Conservation (phyloP, 2,888 invertebrate genomes). For the Drosophila seclusa region DNA sequence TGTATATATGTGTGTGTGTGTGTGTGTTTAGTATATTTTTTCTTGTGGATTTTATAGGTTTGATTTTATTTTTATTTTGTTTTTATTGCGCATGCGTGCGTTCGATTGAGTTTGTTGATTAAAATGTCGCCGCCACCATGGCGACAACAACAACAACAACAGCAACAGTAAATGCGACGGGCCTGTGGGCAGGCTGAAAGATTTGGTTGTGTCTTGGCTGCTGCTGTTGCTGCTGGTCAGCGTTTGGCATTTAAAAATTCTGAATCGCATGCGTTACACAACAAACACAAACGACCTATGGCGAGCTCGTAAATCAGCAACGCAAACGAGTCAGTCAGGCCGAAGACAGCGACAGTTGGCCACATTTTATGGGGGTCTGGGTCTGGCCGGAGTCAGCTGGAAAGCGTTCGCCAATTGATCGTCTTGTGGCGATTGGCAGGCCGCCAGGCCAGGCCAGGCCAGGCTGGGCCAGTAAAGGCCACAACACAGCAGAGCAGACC, state of each 20-base stretch:
- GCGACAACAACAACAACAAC: constrained; percentile 54
- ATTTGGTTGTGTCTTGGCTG: constrained; percentile 36
- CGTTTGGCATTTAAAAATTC: constrained; percentile 75
- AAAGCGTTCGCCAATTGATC: constrained; percentile 71
- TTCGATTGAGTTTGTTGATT: constrained; percentile 83
- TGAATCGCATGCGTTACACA: constrained; percentile 82
- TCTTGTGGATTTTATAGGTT: constrained; percentile 63
- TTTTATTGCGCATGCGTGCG: constrained; percentile 83
- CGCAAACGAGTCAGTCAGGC: constrained; percentile 72
- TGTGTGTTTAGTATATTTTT: constrained; percentile 50
- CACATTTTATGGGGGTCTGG: constrained; percentile 69
- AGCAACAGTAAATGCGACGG: constrained; percentile 35
- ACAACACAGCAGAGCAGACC: constrained; percentile 3
- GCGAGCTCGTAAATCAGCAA: constrained; percentile 82
- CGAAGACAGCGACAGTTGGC: constrained; percentile 53
- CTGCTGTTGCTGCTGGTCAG: constrained; percentile 63
- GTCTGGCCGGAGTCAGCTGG: constrained; percentile 42
- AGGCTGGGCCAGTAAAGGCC: constrained; percentile 32
- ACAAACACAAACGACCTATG: constrained; percentile 56
- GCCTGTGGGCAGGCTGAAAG: constrained; percentile 38
- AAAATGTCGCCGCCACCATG: constrained; percentile 75
- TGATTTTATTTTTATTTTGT: constrained; percentile 62
- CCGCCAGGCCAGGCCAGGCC: constrained; percentile 50
- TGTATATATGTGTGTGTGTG: constrained; percentile 1
- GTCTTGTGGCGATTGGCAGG: constrained; percentile 74